phyloP scores from a whole-genome alignment of 2,113 vertebrate species.

The Recurvirostra avosetta region DNA sequence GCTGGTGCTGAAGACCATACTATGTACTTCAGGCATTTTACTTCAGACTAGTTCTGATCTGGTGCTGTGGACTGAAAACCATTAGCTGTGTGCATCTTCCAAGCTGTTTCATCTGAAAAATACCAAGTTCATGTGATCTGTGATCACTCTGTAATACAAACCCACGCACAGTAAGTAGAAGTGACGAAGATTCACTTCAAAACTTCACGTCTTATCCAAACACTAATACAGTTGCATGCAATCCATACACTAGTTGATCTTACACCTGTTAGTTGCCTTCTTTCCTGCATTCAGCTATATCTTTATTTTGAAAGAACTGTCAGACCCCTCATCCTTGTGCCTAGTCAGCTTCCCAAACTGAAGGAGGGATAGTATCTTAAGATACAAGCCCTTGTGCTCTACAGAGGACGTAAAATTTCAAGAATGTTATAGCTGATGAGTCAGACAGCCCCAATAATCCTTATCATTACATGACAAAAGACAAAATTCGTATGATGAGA shows the following conservation, averaged over 20 bases:
- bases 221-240: neutral
- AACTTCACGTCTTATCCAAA: neutral
- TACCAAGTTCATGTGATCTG: neutral
- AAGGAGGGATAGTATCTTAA: neutral
- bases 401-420: neutral
- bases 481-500: neutral
- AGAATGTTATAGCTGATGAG: neutral
- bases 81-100: neutral
- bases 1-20: neutral
- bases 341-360: neutral
- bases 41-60: neutral
- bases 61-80: neutral
- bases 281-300: neutral
- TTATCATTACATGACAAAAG: neutral
- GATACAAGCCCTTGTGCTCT: neutral
- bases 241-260: neutral
- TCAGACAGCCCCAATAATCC: neutral
- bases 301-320: neutral
- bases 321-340: neutral
- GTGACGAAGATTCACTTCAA: neutral
- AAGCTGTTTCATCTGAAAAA: neutral
- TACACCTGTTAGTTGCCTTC: neutral
- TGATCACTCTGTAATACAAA: neutral
- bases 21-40: neutral
- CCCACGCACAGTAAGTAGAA: fast-evolving